Evolutionary conservation across 2,113 vertebrate species (phyloP).

Genomic region (Onychostoma macrolepis): DNA sequence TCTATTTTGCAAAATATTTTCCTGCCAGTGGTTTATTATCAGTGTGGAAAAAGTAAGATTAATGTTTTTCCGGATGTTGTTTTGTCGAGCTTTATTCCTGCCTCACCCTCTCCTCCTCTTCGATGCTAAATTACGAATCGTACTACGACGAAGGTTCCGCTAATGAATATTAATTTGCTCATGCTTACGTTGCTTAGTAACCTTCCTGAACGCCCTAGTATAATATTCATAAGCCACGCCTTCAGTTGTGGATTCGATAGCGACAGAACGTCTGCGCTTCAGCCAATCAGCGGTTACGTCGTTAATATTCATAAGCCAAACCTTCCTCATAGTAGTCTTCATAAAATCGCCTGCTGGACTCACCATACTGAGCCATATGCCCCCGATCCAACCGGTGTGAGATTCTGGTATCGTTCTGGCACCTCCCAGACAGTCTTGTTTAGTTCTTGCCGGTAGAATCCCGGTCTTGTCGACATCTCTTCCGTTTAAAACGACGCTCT

Average conservation of each 20-base stretch:
- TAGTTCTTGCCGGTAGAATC: slow-evolving; percentile 95
- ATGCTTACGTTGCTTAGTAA: slow-evolving; percentile 2
- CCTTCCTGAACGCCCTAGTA: not conserved
- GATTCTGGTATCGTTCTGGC: slow-evolving; percentile 94
- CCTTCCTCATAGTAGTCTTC: slow-evolving; percentile 21
- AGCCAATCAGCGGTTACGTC: not conserved
- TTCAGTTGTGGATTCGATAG: not conserved
- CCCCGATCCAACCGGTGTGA: slow-evolving; percentile 93
- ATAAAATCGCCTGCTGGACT: slow-evolving; percentile 61
- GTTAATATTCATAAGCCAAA: not conserved
- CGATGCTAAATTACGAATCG: not conserved
- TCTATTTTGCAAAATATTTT: not conserved
- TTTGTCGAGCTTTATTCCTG: slow-evolving; percentile 14
- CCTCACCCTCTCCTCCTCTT: slow-evolving; percentile 17
- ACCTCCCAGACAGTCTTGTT: slow-evolving; percentile 98
- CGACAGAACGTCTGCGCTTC: not conserved
- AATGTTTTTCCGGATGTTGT: slow-evolving; percentile 27
- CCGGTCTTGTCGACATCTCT: slow-evolving; percentile 80
- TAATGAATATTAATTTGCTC: not conserved
- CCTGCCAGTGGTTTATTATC: not conserved
- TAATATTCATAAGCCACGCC: slow-evolving; percentile 20
- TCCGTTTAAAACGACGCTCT: not conserved
- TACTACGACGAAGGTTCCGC: not conserved
- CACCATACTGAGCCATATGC: slow-evolving; percentile 97
- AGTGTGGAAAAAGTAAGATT: not conserved